Percentiles rank a stretch among this genome's conserved stretches.
Conservation (phyloP, 2,888 invertebrate species). For the Drosophila kuntzei region DNA sequence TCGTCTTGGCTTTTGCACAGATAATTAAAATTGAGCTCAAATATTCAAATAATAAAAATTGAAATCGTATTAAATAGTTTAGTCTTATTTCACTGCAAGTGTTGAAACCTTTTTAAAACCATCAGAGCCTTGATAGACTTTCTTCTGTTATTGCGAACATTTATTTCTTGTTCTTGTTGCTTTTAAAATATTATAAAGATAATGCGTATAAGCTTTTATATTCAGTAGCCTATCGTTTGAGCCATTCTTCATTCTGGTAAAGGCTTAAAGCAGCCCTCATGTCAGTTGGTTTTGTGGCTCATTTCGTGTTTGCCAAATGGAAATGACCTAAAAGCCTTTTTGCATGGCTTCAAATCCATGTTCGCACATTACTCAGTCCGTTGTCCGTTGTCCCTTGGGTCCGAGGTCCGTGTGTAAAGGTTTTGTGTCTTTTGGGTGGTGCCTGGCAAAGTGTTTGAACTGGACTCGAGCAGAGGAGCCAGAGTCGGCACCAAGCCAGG, state of each 20-base stretch:
- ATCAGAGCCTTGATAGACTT: not conserved
- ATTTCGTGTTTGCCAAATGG: slow-evolving; percentile 20
- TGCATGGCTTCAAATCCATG: slow-evolving; percentile 71
- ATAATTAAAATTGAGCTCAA: too few relatives aligned
- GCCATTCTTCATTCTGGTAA: not conserved
- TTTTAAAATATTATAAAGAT: not conserved
- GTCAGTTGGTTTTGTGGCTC: slow-evolving; percentile 29
- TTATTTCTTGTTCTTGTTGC: not conserved
- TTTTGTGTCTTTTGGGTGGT: slow-evolving; percentile 60
- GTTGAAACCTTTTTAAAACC: not conserved
- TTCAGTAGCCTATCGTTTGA: slow-evolving; percentile 28
- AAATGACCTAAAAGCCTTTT: slow-evolving; percentile 62
- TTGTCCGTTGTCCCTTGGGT: slow-evolving; percentile 16
- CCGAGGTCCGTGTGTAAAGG: slow-evolving; percentile 37
- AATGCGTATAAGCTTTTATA: slow-evolving; percentile 5
- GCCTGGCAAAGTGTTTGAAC: slow-evolving; percentile 71
- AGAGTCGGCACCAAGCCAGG: slow-evolving; percentile 11
- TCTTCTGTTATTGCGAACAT: not conserved
- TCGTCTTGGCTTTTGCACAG: too few relatives aligned
- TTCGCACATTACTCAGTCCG: slow-evolving; percentile 76
- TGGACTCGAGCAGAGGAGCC: slow-evolving; percentile 56
- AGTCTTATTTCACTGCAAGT: not conserved
- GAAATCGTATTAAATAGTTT: not conserved
- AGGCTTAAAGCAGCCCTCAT: slow-evolving; percentile 16
- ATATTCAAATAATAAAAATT: too few relatives aligned